A percentile compares a stretch with the other conserved stretches of the same genome.
These are phyloP conservation scores for Caranx ignobilis DNA, from an alignment of 2,113 vertebrate genomes.

Conservation along the genomic window DNA sequence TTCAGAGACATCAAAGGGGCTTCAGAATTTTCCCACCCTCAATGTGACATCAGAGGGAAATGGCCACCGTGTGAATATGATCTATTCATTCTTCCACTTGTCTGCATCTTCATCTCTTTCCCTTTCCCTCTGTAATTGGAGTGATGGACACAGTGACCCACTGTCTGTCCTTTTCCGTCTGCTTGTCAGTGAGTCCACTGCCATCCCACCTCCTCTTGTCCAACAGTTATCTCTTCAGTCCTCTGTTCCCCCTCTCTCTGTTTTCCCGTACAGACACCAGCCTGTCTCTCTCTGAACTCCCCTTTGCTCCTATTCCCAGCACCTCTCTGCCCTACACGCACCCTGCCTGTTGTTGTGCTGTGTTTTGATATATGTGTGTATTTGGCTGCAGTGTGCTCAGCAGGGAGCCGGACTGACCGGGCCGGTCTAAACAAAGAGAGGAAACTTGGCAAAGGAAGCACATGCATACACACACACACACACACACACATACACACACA, in stretches of 20 bases:
- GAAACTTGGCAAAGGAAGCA: slow-evolving; percentile 82
- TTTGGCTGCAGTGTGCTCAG: slow-evolving; percentile 73
- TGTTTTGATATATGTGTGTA: slow-evolving; percentile 79
- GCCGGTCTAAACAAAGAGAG: slow-evolving; percentile 83
- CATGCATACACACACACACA: slow-evolving; percentile 25
- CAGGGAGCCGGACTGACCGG: slow-evolving; percentile 77
- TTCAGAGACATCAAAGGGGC: too few species aligned
- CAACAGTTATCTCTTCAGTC: background rate
- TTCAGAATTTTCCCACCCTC: too few species aligned
- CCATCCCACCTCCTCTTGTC: slow-evolving; percentile 3
- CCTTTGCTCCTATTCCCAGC: slow-evolving; percentile 64
- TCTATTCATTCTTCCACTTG: slow-evolving; percentile 3
- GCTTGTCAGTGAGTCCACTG: background rate
- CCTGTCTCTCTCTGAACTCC: slow-evolving; percentile 29
- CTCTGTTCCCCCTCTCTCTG: background rate
- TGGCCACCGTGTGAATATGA: background rate
- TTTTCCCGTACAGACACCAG: slow-evolving; percentile 20
- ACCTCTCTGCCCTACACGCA: slow-evolving; percentile 56
- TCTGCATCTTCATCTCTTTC: background rate
- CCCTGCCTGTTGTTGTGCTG: slow-evolving; percentile 69
- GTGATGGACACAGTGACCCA: slow-evolving; percentile 8
- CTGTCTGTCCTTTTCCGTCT: slow-evolving; percentile 6
- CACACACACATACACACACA: too few species aligned
- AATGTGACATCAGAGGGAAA: too few species aligned
- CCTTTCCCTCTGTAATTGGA: slow-evolving; percentile 3